Evolutionary conservation across 1,140 invertebrate species (phyloP).

Genomic region (Ptiloglossa arizonensis): DNA sequence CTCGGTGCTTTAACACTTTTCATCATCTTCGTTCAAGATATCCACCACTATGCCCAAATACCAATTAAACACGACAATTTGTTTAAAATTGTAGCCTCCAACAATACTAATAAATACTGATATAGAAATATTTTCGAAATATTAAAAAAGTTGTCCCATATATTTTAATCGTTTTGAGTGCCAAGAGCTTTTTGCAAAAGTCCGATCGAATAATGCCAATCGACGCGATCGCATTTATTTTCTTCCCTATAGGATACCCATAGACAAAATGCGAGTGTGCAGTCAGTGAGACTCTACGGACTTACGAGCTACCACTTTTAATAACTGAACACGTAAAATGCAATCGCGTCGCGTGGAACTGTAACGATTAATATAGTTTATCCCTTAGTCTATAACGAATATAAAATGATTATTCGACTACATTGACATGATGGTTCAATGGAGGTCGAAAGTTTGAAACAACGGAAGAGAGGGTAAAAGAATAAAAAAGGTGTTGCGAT

Average conservation of each 20-base stretch:
- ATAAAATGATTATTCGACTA: conserved; percentile 28
- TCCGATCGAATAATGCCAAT: no score
- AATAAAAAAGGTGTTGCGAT: conserved; percentile 55
- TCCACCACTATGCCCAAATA: conserved; percentile 15
- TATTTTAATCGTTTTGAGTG: no score
- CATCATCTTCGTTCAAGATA: conserved; percentile 16
- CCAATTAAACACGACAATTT: conserved; percentile 23
- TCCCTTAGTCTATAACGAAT: conserved; percentile 15
- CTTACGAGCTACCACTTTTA: no score
- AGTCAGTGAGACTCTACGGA: no score
- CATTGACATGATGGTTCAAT: conserved; percentile 38
- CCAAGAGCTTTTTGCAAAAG: no score
- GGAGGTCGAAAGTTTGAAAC: conserved; percentile 49
- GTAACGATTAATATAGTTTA: conserved; percentile 3
- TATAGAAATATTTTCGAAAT: conserved; percentile 29
- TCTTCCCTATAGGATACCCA: no score
- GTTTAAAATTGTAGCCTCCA: conserved; percentile 21
- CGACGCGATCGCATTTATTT: no score
- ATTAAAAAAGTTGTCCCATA: conserved; percentile 1
- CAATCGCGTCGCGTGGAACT: no score
- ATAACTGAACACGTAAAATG: no score
- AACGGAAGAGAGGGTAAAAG: conserved; percentile 58
- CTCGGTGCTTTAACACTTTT: no score
- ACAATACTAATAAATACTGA: conserved; percentile 52
- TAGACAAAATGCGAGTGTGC: no score